Evolutionary conservation across 1,140 invertebrate species (phyloP).

Genomic region (Drosophila gunungcola): DNA sequence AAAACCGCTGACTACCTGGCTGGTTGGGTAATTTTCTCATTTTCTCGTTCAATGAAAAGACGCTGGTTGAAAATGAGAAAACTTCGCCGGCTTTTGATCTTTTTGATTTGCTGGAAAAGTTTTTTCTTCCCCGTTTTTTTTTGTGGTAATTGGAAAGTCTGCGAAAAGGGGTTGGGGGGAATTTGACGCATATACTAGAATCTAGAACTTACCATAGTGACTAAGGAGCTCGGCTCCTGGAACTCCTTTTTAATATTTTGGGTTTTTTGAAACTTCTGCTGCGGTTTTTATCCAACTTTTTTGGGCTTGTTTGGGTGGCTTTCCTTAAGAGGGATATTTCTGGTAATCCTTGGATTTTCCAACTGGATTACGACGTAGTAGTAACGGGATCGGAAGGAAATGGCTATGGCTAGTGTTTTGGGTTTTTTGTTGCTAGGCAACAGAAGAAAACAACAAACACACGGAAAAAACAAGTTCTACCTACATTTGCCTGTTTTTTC

Average conservation of each 20-base stretch:
- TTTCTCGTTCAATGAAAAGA: slow-evolving; percentile 81
- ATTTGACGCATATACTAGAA: slow-evolving; percentile 1
- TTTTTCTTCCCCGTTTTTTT: slow-evolving; percentile 10
- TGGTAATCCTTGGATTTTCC: slow-evolving; percentile 28
- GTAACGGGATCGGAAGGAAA: slow-evolving; percentile 77
- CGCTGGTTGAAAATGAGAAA: slow-evolving; percentile 70
- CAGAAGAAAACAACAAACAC: slow-evolving; percentile 66
- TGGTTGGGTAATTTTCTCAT: slow-evolving; percentile 74
- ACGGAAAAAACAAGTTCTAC: slow-evolving; percentile 27
- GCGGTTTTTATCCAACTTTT: background rate
- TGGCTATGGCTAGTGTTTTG: slow-evolving; percentile 72
- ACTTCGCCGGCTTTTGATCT: slow-evolving; percentile 69
- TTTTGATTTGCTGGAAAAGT: slow-evolving; percentile 48
- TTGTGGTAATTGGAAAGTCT: slow-evolving; percentile 9
- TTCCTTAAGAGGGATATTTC: background rate
- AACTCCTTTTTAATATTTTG: slow-evolving; percentile 11
- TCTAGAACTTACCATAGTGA: slow-evolving; percentile 40
- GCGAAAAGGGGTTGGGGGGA: background rate
- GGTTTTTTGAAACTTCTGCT: background rate
- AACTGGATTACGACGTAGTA: slow-evolving; percentile 53
- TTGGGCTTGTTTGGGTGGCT: background rate
- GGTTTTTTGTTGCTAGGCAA: slow-evolving; percentile 74
- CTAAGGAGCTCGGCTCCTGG: slow-evolving; percentile 14
- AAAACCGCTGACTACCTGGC: slow-evolving; percentile 38
- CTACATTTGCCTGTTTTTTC: slow-evolving; percentile 4